A percentile compares a stretch with the other conserved stretches of the same genome.
These are phyloP conservation scores for Rutpela maculata DNA, from an alignment of 2,888 invertebrate species.

Conservation along the genomic window DNA sequence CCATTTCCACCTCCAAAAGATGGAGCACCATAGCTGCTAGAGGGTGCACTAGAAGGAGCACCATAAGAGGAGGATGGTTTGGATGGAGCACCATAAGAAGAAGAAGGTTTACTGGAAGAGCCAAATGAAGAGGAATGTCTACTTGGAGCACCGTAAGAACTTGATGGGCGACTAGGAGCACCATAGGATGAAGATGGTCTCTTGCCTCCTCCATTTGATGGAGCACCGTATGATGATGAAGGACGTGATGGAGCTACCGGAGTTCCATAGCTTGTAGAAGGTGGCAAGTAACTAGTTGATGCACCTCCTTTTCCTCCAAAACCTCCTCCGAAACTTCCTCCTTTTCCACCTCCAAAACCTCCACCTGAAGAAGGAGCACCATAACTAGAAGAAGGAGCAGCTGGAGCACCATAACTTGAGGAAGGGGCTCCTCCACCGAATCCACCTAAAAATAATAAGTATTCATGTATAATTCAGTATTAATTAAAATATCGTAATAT, in stretches of 20 bases:
- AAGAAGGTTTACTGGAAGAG: slow-evolving; percentile 60
- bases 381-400: slow-evolving; percentile 67
- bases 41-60: slow-evolving; percentile 67
- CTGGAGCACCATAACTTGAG: slow-evolving; percentile 72
- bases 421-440: slow-evolving; percentile 59
- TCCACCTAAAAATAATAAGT: slow-evolving; percentile 22
- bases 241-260: slow-evolving; percentile 71
- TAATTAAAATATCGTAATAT: too few species aligned
- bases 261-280: slow-evolving; percentile 68
- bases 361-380: slow-evolving; percentile 62
- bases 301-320: slow-evolving; percentile 33
- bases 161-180: slow-evolving; percentile 71
- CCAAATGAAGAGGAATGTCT: slow-evolving; percentile 67
- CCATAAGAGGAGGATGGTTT: slow-evolving; percentile 60
- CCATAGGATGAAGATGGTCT: slow-evolving; percentile 76
- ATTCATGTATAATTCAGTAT: too few species aligned
- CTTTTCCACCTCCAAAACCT: slow-evolving; percentile 47
- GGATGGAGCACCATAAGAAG: slow-evolving; percentile 59
- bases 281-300: slow-evolving; percentile 61
- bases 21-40: slow-evolving; percentile 72
- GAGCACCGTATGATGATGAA: slow-evolving; percentile 57
- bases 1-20: slow-evolving; percentile 51
- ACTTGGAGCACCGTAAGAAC: slow-evolving; percentile 61
- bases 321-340: slow-evolving; percentile 44
- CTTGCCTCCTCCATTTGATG: slow-evolving; percentile 35